Evolutionary conservation across 2,888 invertebrate species (phyloP), one percentile per base, ranked within the genome.

Genomic region (Athetis lepigone): DNA sequence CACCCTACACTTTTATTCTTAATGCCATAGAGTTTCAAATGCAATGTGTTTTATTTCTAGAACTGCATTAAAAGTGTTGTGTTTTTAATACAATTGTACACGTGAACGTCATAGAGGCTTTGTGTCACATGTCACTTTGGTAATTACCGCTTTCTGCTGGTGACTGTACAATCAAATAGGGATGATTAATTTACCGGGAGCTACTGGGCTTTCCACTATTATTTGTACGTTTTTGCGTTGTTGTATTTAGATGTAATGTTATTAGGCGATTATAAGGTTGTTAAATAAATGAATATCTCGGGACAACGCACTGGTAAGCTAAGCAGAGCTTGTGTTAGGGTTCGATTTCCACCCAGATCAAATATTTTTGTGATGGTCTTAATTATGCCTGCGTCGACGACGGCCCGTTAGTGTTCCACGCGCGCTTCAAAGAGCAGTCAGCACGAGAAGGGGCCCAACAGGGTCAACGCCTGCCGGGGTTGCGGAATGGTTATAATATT

Each of bases 91-190:
- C 75, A 76, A 75, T 77, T 77, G 71, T 66, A 70, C 77, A 70
- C 77, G 74, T 81, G 76, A 80, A 79, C 75, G 80, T 77, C 79
- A 77, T 63, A 73, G 36, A 56, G 62, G 68, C 55, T 61, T 69
- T 77, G 55, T 81, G 80, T 77, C 81, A 80, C 78, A 77, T 84
- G 84, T 84, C 84, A 81, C 47, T 74, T 75, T 58, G 82, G 73
- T 80, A 84, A 84, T 84, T 84, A 84, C 70, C 58, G 74, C 27
- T 51, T 65, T 70, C 80, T 72, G 77, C 74, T 77, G 69, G 68
- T 79, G 80, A 76, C 80, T 55, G 74, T 57, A 79, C 72, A 79
- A 82, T 82, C 77, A 68, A 77, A 77, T 81, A 45, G 42, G 70
- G 65, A 54, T 80, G 76, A 79, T 80, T 77, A 79, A 81, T 79